Evolutionary conservation across 2,888 invertebrate species (phyloP).

Genomic region (Chrysolina haemoptera): DNA sequence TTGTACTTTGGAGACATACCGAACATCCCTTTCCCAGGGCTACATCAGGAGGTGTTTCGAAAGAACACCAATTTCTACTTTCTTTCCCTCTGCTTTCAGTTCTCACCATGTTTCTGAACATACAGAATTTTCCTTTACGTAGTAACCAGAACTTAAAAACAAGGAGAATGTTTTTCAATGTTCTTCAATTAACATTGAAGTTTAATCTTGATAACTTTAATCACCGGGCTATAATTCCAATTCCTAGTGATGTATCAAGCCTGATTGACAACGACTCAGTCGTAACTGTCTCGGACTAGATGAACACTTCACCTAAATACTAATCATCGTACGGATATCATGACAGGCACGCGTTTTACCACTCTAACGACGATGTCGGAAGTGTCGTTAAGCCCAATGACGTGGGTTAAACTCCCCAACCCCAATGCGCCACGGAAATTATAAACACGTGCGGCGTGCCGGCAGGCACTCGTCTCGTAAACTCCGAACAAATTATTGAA

Average conservation of each 20-base stretch:
- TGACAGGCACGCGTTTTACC: constrained; percentile 39
- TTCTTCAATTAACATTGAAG: too few relatives aligned
- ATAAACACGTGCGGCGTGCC: constrained; percentile 49
- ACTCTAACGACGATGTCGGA: constrained; percentile 35
- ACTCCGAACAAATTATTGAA: constrained; percentile 54
- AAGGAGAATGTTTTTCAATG: too few relatives aligned
- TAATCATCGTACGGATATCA: constrained; percentile 39
- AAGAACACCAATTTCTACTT: too few relatives aligned
- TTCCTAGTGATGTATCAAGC: background rate
- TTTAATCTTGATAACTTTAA: too few relatives aligned
- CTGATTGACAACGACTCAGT: background rate
- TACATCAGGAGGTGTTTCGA: too few relatives aligned
- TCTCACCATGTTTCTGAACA: too few relatives aligned
- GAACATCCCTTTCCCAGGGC: too few relatives aligned
- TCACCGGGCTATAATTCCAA: too few relatives aligned
- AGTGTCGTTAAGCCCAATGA: constrained; percentile 25
- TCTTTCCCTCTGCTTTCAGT: too few relatives aligned
- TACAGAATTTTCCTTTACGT: too few relatives aligned
- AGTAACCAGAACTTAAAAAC: too few relatives aligned
- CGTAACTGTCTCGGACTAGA: constrained; percentile 11
- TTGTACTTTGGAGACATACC: too few relatives aligned
- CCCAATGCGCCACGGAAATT: constrained; percentile 49
- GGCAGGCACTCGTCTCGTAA: constrained; percentile 53
- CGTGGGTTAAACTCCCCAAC: constrained; percentile 29
- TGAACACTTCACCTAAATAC: constrained; percentile 25